Evolutionary conservation across 2,888 invertebrate species (phyloP), one percentile per base, ranked within the genome.

Genomic region (Argynnis bischoffii): DNA sequence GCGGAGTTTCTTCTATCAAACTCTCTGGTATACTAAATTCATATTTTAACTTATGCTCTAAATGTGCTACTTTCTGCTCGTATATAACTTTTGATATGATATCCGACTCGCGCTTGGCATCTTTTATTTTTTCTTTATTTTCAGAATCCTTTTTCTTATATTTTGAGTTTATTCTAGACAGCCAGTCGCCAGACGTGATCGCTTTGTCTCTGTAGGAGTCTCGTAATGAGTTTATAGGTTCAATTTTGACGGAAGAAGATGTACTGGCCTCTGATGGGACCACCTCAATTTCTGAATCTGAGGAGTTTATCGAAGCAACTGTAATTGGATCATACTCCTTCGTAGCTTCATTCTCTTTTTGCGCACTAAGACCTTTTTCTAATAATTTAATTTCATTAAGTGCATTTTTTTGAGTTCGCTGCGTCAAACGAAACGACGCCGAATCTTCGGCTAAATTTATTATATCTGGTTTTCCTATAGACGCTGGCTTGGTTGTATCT

Each of bases 201-300:
- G 91, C 88, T 21, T 87, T 90, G 31, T 93, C 89, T 76, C 89
- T 93, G n/a, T 93, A 86, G 4, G 94, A 91, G 35, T 93, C 94
- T 75, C 93, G 92, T 26, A 95, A 84, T 41, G 94, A 90, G 79
- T 95, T 95, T 15, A 94, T 84, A 4, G 86, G 89, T 47, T 86
- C 83, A 56, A 92, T 85, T 72, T 78, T 85, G 11, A 81, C 75
- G 0, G 90, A 90, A 0, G 92, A 92, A 31, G 88, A 79, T 3
- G 87, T 85, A 0, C 92, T 91, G 5, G 89, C 79, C 66, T 90
- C 92, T 1, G 92, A 92, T 6, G 87, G 85, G 48, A 87, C 81
- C 64, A 90, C 73, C 74, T 93, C 92, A 16, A 91, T 73, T 71
- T 93, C 93, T 13, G 92, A 90, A 77, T 93, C 93, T 1, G 92